Base-by-base conservation (phyloP, 1,140 invertebrate genomes). In the Trachymyrmex cornetzi region DNA sequence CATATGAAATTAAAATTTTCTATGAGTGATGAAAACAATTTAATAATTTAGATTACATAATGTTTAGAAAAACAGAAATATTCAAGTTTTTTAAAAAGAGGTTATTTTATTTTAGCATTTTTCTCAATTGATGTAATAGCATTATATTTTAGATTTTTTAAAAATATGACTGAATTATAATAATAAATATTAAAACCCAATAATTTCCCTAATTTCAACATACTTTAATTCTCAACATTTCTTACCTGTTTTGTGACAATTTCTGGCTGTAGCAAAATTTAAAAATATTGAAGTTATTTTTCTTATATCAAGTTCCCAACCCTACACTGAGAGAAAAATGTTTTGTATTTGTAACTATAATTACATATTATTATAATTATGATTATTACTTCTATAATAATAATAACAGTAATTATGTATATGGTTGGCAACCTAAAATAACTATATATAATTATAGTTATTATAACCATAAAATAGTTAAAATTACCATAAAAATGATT, bases 261-360 rank as follows among this genome's bases (percentile, higher is more conserved):
- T 85, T 91, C 89, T 7, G 91, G 34, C 92, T 89, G n/a, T 91
- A 91, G 69, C 92, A 93, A 88, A 88, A 92, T 82, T 91, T 87
- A 30, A 91, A 93, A 75, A 92, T 90, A 80, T 92, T 92, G 7
- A 11, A 89, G 88, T 11, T n/a, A 57, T 66, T 67, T 59, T 53
- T 27, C 64, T 14, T 64, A 11, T 22, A 12, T 88, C 85, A 0
- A 50, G 67, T 59, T 61, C 81, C 77, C 90, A 91, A 55, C 89
- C 85, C 93, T 93, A 44, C 9, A n/a, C n/a, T n/a, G n/a, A n/a
- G n/a, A n/a, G n/a, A n/a, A n/a, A n/a, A n/a, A n/a, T n/a, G n/a
- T n/a, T n/a, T n/a, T n/a, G n/a, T n/a, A n/a, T n/a, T n/a, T n/a
- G n/a, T n/a, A n/a, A n/a, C n/a, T n/a, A n/a, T n/a, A n/a, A n/a